These are phyloP conservation scores for Lamprotornis superbus DNA, from an alignment of 2,113 vertebrate genomes.

Conservation along the genomic window DNA sequence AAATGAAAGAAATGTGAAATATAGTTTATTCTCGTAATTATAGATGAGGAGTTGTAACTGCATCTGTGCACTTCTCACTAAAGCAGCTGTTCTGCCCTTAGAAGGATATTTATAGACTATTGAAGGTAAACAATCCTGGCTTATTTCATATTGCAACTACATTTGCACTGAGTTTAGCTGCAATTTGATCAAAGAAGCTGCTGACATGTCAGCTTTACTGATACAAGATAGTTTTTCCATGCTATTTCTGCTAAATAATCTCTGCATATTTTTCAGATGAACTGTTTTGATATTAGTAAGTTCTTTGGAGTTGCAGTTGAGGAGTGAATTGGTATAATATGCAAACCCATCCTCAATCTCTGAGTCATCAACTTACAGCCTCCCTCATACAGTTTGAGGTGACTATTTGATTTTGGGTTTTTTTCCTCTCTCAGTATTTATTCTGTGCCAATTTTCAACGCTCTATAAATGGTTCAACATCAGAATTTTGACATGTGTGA, in stretches of 20 bases:
- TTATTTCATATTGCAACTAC: constrained; percentile 24
- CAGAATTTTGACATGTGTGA: not conserved
- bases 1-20: not conserved
- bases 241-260: constrained; percentile 25
- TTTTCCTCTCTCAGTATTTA: constrained; percentile 30
- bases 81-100: constrained; percentile 66
- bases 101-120: constrained; percentile 47
- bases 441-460: constrained; percentile 32
- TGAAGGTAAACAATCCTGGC: constrained; percentile 54
- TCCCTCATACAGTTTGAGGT: constrained; percentile 28
- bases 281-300: constrained; percentile 28
- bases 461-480: constrained; percentile 9
- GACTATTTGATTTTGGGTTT: not conserved
- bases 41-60: not conserved
- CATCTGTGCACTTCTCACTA: constrained; percentile 2
- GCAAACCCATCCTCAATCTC: constrained; percentile 15
- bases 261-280: constrained; percentile 50
- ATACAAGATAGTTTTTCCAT: constrained; percentile 4
- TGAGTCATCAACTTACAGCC: constrained; percentile 37
- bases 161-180: constrained; percentile 21
- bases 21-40: constrained; percentile 1
- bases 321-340: constrained; percentile 6
- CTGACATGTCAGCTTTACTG: constrained; percentile 19
- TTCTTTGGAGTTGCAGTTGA: constrained; percentile 43
- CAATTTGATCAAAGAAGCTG: constrained; percentile 34